Conservation (phyloP, 2,113 vertebrate species). For the cat (Felis catus) region DNA sequence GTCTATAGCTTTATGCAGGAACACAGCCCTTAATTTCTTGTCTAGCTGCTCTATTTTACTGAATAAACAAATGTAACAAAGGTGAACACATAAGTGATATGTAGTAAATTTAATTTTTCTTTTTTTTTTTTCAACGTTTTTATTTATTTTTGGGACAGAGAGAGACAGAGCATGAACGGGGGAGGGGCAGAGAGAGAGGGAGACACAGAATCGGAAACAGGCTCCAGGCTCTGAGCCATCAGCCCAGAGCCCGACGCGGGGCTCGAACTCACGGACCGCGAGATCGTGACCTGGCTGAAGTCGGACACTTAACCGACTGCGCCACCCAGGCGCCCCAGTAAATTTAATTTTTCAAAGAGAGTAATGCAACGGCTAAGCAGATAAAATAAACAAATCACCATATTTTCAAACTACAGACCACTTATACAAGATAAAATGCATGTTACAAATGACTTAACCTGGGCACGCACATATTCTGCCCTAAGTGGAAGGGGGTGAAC, state of each 20-base stretch:
- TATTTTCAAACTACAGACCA: neutral
- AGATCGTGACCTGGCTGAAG: too few relatives aligned
- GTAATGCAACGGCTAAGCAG: neutral
- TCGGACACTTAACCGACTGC: too few relatives aligned
- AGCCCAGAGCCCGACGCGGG: too few relatives aligned
- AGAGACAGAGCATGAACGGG: too few relatives aligned
- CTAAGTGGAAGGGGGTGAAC: accelerated
- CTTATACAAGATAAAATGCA: neutral
- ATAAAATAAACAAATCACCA: neutral
- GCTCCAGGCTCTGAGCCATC: too few relatives aligned
- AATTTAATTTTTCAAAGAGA: neutral
- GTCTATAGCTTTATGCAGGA: neutral
- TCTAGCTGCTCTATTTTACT: neutral
- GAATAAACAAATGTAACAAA: neutral
- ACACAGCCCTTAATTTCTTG: neutral
- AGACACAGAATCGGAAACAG: too few relatives aligned
- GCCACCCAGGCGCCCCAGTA: too few relatives aligned
- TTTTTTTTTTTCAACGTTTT: too few relatives aligned
- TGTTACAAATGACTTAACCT: neutral
- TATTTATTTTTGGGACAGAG: too few relatives aligned
- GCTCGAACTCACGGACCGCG: too few relatives aligned
- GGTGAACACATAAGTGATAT: neutral
- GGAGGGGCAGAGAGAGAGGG: too few relatives aligned
- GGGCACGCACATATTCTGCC: neutral
- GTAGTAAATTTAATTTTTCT: neutral